Evolutionary conservation across 2,888 invertebrate genomes (phyloP).

Genomic region (Lathronympha strigana): DNA sequence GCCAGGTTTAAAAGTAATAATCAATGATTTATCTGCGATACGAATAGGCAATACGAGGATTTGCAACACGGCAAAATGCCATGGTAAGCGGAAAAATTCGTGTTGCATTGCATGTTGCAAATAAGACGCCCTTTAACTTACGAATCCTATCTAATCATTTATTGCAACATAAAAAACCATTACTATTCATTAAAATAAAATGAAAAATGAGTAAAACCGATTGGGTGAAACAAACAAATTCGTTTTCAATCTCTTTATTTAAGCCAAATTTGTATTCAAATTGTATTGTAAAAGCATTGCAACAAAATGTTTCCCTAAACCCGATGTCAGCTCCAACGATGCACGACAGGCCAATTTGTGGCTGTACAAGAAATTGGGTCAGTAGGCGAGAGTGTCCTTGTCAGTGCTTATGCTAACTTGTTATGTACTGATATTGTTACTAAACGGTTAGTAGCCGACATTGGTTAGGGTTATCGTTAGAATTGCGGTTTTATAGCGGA

Average conservation of each 20-base stretch:
- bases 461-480: not conserved
- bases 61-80: too few species aligned
- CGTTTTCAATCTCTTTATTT: not conserved
- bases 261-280: not conserved
- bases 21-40: too few species aligned
- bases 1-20: too few species aligned
- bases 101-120: too few species aligned
- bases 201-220: too few species aligned
- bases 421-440: constrained; percentile 7
- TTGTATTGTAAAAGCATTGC: not conserved
- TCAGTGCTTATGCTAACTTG: constrained; percentile 46
- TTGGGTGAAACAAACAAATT: not conserved
- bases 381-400: constrained; percentile 61
- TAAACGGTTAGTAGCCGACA: not conserved
- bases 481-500: not conserved
- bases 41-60: too few species aligned
- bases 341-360: constrained; percentile 30
- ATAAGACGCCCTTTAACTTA: too few species aligned
- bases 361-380: constrained; percentile 53
- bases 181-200: too few species aligned
- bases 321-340: constrained; percentile 19
- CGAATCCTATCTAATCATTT: too few species aligned
- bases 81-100: too few species aligned
- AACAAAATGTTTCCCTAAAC: constrained; percentile 23
- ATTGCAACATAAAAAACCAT: too few species aligned